Conservation (phyloP, 2,888 invertebrate species). For the Clistopyga incitator region DNA sequence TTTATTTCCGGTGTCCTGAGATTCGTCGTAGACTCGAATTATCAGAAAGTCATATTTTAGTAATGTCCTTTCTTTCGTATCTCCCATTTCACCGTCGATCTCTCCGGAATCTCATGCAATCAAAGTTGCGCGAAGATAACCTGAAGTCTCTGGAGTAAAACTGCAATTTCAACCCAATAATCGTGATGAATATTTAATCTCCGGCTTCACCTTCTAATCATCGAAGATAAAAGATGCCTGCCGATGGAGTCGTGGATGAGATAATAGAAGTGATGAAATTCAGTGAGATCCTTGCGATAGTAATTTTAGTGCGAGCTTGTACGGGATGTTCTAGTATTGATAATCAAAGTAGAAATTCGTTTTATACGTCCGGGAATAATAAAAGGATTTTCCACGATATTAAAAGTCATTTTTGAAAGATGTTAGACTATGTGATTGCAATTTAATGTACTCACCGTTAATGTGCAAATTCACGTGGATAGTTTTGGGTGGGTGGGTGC, state of each 20-base stretch:
- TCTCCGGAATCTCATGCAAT: conserved; percentile 68
- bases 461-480: conserved; percentile 85
- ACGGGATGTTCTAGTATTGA: not conserved
- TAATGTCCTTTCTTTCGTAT: not conserved
- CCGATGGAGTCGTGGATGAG: not conserved
- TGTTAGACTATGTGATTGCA: not conserved
- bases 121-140: conserved; percentile 44
- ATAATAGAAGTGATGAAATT: not conserved
- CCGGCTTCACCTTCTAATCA: conserved; percentile 26
- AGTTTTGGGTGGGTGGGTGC: conserved; percentile 85
- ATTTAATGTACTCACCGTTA: conserved; percentile 80
- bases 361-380: conserved; percentile 22
- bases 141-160: conserved; percentile 54
- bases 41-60: not conserved
- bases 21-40: not conserved
- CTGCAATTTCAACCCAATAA: conserved; percentile 72
- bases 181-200: conserved; percentile 64
- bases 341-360: conserved; percentile 23
- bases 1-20: too few relatives aligned
- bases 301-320: not conserved
- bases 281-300: not conserved
- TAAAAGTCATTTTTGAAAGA: not conserved
- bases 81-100: conserved; percentile 67
- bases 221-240: conserved; percentile 16
- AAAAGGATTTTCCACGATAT: not conserved